phyloP scores from a whole-genome alignment of 2,888 invertebrate species.

The Torymus auratus region DNA sequence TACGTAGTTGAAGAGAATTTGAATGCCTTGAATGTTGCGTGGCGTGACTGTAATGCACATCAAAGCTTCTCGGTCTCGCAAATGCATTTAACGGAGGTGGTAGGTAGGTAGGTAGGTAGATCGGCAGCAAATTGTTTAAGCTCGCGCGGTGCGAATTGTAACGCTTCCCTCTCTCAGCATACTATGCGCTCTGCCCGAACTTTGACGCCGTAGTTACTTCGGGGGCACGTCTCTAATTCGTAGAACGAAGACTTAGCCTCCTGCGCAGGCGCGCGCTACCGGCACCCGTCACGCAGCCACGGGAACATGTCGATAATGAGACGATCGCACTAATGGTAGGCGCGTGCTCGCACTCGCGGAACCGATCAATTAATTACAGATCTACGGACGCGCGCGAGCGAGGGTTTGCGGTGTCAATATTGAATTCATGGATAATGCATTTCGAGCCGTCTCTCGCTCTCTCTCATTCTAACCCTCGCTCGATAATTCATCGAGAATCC shows the following conservation, averaged over 20 bases:
- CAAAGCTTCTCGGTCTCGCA: no score
- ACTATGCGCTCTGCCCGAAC: no score
- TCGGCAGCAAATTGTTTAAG: no score
- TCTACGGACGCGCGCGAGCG: conserved; percentile 62
- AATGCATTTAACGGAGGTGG: no score
- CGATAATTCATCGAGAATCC: conserved; percentile 51
- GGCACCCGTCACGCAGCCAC: no score
- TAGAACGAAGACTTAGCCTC: no score
- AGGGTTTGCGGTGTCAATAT: conserved; percentile 72
- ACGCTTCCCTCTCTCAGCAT: no score
- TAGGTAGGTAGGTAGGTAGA: no score
- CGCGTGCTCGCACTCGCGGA: conserved; percentile 19
- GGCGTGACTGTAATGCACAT: no score
- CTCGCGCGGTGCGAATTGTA: no score
- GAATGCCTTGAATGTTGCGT: no score
- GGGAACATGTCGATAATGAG: conserved; percentile 48
- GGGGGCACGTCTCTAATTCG: neutral
- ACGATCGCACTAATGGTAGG: conserved; percentile 55
- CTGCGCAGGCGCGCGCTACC: neutral
- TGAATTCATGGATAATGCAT: conserved; percentile 71
- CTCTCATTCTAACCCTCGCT: conserved; percentile 8
- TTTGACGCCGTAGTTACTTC: neutral
- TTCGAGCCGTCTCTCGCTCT: conserved; percentile 39
- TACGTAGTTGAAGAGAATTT: no score
- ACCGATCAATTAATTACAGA: conserved; percentile 72